Conservation (phyloP, 2,888 invertebrate genomes). For the Branchellion lobata region DNA sequence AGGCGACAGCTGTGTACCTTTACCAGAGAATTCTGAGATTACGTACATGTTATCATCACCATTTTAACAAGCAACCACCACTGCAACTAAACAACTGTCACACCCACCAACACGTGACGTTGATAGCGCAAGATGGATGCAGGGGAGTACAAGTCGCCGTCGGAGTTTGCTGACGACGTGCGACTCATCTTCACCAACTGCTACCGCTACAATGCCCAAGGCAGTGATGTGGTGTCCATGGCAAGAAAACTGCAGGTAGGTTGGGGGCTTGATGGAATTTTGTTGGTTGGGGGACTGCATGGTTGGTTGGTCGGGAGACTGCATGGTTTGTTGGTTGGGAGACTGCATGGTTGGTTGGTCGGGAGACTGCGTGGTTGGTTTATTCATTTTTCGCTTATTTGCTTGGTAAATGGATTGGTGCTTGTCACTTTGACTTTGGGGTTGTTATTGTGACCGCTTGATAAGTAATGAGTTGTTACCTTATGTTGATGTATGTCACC, state of each 20-base stretch:
- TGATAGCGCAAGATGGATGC: conserved; percentile 83
- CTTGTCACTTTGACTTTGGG: neutral
- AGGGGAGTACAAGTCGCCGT: conserved; percentile 85
- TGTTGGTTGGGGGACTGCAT: neutral
- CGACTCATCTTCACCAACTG: conserved; percentile 96
- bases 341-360: too few species aligned
- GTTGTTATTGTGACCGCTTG: too few species aligned
- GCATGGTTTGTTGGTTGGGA: neutral
- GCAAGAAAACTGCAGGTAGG: conserved; percentile 83
- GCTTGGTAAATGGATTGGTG: neutral
- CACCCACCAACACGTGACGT: too few species aligned
- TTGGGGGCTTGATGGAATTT: too few species aligned
- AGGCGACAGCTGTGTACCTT: too few species aligned
- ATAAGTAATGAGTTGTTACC: too few species aligned
- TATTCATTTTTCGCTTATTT: neutral
- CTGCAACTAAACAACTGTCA: too few species aligned
- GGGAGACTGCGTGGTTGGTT: neutral
- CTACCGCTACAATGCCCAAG: conserved; percentile 97
- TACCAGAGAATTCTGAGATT: too few species aligned
- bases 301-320: neutral
- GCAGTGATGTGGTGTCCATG: conserved; percentile 97
- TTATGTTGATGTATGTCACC: too few species aligned
- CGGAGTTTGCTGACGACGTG: conserved; percentile 92
- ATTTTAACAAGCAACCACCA: too few species aligned
- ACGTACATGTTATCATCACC: too few species aligned